Percentiles rank a stretch among this genome's conserved stretches.
phyloP scores from a whole-genome alignment of 2,888 invertebrate species.

The Scaptomyza caliginosa region DNA sequence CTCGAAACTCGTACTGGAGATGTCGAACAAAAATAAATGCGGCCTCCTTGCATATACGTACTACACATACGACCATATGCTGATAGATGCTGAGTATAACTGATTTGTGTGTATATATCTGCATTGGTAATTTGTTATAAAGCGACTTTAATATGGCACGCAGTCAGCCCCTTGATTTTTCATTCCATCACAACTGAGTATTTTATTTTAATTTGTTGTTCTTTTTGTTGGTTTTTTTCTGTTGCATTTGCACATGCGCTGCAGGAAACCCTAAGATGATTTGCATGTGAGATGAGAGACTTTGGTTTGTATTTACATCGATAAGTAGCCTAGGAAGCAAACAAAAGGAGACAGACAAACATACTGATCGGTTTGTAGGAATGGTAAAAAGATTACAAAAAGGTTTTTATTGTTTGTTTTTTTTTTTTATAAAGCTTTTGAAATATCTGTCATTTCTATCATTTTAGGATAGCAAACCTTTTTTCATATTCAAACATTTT shows the following conservation, averaged over 20 bases:
- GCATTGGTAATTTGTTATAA: conserved; percentile 75
- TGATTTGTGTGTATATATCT: conserved; percentile 73
- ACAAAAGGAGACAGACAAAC: background rate
- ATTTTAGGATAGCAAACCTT: background rate
- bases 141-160: conserved; percentile 68
- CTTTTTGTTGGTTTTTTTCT: conserved; percentile 5
- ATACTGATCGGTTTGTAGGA: too few species aligned
- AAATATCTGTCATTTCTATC: too few species aligned
- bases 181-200: background rate
- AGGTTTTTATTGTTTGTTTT: too few species aligned
- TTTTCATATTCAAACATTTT: background rate
- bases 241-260: conserved; percentile 55
- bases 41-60: conserved; percentile 39
- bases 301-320: conserved; percentile 59
- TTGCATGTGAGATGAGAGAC: conserved; percentile 39
- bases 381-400: background rate
- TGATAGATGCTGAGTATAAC: conserved; percentile 69
- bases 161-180: conserved; percentile 31
- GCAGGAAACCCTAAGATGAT: conserved; percentile 36
- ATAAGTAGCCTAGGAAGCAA: conserved; percentile 36
- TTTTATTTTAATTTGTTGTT: conserved; percentile 3
- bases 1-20: conserved; percentile 18
- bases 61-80: conserved; percentile 37
- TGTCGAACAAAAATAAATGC: conserved; percentile 44
- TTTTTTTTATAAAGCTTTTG: too few species aligned